Evolutionary conservation across 1,140 invertebrate species (phyloP).

Genomic region (Zaprionus nigranus): DNA sequence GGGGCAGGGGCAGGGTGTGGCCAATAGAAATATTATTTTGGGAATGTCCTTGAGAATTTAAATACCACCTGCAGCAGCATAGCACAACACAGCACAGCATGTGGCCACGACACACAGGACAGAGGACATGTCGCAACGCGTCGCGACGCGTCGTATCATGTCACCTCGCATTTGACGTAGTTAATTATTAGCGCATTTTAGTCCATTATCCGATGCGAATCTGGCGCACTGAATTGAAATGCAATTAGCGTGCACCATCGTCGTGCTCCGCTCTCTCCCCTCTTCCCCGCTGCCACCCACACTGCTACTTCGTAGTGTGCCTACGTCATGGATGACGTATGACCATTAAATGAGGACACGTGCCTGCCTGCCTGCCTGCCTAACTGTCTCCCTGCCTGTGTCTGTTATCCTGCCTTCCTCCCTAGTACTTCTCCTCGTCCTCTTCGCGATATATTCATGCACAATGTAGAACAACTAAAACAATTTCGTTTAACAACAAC

Average conservation of each 20-base stretch:
- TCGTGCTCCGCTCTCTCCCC: neutral
- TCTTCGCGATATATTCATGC: conserved; percentile 11
- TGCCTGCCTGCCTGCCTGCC: conserved; percentile 10
- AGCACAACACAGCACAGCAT: neutral
- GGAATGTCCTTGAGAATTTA: conserved; percentile 33
- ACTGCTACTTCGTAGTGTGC: neutral
- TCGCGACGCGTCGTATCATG: neutral
- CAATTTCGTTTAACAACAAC: conserved; percentile 39
- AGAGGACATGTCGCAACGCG: neutral
- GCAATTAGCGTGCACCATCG: conserved; percentile 69
- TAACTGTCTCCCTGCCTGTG: conserved; percentile 8
- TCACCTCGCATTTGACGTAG: conserved; percentile 57
- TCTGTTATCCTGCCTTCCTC: conserved; percentile 2
- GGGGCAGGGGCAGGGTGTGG: no score
- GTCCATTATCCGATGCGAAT: conserved; percentile 70
- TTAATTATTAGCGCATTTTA: conserved; percentile 79
- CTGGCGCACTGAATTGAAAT: conserved; percentile 70
- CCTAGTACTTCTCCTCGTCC: neutral
- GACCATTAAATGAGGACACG: conserved; percentile 57
- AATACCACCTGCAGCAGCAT: neutral
- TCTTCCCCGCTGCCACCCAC: neutral
- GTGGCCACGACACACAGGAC: neutral
- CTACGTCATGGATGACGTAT: conserved; percentile 52
- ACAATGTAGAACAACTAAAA: conserved; percentile 47
- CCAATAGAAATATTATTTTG: conserved; percentile 21